A percentile compares a stretch with the other conserved stretches of the same genome.
These are phyloP conservation scores for Myotis daubentonii DNA, from an alignment of 2,797 vertebrate genomes.

Conservation along the genomic window DNA sequence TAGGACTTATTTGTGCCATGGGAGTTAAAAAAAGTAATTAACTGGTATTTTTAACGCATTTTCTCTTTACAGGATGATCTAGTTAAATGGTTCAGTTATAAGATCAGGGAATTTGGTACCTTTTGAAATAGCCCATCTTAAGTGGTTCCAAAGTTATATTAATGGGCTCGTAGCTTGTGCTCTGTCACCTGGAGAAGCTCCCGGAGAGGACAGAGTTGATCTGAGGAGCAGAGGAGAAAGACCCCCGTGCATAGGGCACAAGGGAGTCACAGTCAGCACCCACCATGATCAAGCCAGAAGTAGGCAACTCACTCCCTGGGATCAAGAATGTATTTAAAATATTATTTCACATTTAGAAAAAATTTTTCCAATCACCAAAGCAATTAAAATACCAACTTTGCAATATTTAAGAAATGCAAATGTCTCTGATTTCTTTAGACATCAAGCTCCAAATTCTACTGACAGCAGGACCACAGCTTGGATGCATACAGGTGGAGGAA, in stretches of 20 bases:
- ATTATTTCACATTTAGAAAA: neutral
- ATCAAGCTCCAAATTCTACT: conserved; percentile 31
- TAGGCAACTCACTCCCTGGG: neutral
- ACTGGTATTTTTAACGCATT: conserved; percentile 83
- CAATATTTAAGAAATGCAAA: neutral
- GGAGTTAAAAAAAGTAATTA: conserved; percentile 84
- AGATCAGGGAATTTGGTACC: conserved; percentile 82
- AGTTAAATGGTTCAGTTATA: conserved; percentile 81
- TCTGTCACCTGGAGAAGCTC: conserved; percentile 49
- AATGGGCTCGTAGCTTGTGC: conserved; percentile 55
- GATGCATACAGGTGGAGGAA: neutral
- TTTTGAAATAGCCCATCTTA: conserved; percentile 80
- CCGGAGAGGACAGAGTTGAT: conserved; percentile 13
- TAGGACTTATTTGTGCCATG: conserved; percentile 80
- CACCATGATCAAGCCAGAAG: neutral
- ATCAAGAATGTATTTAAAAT: conserved; percentile 19
- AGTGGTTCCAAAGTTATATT: conserved; percentile 77
- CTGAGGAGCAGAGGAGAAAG: neutral
- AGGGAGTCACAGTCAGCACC: neutral
- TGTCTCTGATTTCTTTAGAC: conserved; percentile 26
- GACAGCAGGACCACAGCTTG: neutral
- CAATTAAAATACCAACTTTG: conserved; percentile 12
- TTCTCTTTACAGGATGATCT: conserved; percentile 81
- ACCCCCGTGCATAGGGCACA: neutral
- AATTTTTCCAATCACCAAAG: neutral